Percentiles rank a stretch among this genome's conserved stretches.
phyloP scores from a whole-genome alignment of 2,113 vertebrate species.

The Rhinolophus sinicus region DNA sequence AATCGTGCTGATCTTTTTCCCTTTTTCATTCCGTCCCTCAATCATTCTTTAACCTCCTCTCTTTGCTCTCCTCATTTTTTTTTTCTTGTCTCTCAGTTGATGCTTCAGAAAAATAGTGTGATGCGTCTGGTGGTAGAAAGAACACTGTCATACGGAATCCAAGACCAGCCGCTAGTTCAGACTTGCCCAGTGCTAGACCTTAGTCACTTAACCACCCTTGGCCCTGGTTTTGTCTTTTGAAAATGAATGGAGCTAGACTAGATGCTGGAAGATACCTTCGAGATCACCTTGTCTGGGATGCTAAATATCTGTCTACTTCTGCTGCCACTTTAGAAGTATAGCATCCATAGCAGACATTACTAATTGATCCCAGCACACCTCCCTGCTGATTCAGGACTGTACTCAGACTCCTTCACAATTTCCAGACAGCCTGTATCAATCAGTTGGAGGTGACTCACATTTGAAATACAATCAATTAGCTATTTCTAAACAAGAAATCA shows the following conservation, averaged over 20 bases:
- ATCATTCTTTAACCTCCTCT: background rate
- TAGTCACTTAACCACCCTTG: background rate
- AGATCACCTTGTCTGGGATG: background rate
- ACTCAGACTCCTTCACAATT: background rate
- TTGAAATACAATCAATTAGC: background rate
- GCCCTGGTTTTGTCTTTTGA: constrained; percentile 2
- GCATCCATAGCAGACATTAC: background rate
- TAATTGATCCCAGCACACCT: background rate
- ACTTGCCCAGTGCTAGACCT: background rate
- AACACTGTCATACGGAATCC: background rate
- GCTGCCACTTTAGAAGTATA: background rate
- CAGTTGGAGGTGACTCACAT: background rate
- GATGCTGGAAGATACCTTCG: background rate
- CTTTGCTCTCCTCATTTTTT: constrained; percentile 1
- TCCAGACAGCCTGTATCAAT: background rate
- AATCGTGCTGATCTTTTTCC: background rate
- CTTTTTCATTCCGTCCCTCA: background rate
- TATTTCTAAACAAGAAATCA: background rate
- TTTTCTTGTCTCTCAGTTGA: background rate
- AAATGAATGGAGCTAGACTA: background rate
- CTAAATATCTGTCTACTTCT: background rate
- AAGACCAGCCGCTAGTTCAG: background rate
- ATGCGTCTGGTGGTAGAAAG: background rate
- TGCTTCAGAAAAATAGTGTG: background rate
- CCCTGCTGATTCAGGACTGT: background rate